A percentile compares a stretch with the other conserved stretches of the same genome.
phyloP scores from a whole-genome alignment of 2,113 vertebrate species.

The Takifugu bimaculatus region DNA sequence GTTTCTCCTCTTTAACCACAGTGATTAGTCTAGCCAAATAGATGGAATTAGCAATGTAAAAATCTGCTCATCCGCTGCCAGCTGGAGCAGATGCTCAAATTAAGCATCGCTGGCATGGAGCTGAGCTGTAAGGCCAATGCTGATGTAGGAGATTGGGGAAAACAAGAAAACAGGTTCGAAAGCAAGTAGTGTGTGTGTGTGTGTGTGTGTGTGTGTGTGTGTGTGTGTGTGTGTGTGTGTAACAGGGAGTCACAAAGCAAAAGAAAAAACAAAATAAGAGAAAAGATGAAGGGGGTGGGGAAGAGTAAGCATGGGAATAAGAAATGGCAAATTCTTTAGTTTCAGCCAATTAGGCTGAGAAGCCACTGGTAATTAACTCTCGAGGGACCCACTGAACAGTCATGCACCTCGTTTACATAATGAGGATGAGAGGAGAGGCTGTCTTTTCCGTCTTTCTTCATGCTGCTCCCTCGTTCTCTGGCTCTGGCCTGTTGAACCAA shows the following conservation, averaged over 20 bases:
- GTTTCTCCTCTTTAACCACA: constrained; percentile 68
- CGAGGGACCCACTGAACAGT: constrained; percentile 75
- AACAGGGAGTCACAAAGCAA: constrained; percentile 12
- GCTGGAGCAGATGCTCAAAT: constrained; percentile 78
- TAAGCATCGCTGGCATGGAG: constrained; percentile 60
- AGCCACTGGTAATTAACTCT: constrained; percentile 80
- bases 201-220: not conserved
- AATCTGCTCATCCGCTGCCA: constrained; percentile 71
- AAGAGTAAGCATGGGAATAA: constrained; percentile 60
- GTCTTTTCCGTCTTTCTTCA: constrained; percentile 40
- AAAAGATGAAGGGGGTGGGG: constrained; percentile 21
- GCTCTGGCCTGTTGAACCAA: constrained; percentile 61
- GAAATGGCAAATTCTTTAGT: constrained; percentile 78
- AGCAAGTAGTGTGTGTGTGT: constrained; percentile 14
- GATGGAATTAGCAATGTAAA: constrained; percentile 75
- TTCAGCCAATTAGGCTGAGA: constrained; percentile 80
- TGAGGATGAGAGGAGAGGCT: constrained; percentile 70
- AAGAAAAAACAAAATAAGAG: constrained; percentile 35
- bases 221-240: constrained; percentile 4
- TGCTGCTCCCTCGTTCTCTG: constrained; percentile 39
- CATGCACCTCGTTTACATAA: constrained; percentile 79
- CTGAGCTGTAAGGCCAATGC: constrained; percentile 44
- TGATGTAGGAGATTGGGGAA: constrained; percentile 32
- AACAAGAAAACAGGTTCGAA: constrained; percentile 53
- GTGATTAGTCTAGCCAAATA: constrained; percentile 77